phyloP scores from a whole-genome alignment of 2,888 invertebrate species.

The Sphinx pinastri region DNA sequence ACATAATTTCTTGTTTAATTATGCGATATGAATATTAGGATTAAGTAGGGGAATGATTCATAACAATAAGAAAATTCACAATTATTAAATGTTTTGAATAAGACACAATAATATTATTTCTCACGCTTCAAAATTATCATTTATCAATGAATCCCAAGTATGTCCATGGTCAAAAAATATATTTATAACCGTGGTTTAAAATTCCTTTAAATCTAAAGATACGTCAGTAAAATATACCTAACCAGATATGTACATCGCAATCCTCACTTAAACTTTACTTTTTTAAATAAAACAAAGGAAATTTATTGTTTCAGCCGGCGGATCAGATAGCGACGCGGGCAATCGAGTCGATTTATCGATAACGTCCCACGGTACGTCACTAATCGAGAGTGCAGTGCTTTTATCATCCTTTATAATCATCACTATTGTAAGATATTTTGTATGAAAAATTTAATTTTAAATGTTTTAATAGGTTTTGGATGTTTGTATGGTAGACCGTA shows the following conservation, averaged over 20 bases:
- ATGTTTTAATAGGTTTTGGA: conserved; percentile 11
- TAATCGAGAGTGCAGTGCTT: conserved; percentile 69
- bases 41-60: too few relatives aligned
- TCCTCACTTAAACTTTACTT: conserved; percentile 40
- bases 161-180: too few relatives aligned
- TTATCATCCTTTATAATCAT: conserved; percentile 78
- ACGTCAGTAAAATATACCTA: neutral
- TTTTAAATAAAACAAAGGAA: conserved; percentile 48
- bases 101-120: too few relatives aligned
- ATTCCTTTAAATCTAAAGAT: neutral
- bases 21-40: too few relatives aligned
- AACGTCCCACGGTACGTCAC: conserved; percentile 73
- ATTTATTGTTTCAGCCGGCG: conserved; percentile 70
- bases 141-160: too few relatives aligned
- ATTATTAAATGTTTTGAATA: too few relatives aligned
- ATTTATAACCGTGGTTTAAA: too few relatives aligned
- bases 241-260: conserved; percentile 36
- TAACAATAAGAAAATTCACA: too few relatives aligned
- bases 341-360: conserved; percentile 77
- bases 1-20: too few relatives aligned
- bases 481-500: neutral
- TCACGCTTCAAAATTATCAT: too few relatives aligned
- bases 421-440: conserved; percentile 46
- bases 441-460: conserved; percentile 24
- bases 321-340: conserved; percentile 67